A percentile compares a stretch with the other conserved stretches of the same genome.
Evolutionary conservation across 2,888 invertebrate genomes (phyloP).

Genomic region (Lamellibrachia satsuma): DNA sequence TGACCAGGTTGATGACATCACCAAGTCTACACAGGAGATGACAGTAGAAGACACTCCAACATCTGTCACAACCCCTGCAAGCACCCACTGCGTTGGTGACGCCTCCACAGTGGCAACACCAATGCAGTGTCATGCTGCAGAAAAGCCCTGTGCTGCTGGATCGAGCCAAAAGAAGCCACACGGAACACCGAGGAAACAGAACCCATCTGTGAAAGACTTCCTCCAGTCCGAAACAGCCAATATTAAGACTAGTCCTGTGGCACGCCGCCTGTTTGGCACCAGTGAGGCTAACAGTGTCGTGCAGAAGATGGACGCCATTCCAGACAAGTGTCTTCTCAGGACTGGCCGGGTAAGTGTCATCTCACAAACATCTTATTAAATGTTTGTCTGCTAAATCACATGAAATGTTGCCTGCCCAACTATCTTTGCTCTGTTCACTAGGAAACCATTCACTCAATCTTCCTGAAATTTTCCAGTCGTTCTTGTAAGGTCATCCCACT

Average conservation of each 20-base stretch:
- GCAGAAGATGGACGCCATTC: conserved; percentile 31
- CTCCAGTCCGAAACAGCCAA: neutral
- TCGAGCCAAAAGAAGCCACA: conserved; percentile 3
- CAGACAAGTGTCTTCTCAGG: conserved; percentile 61
- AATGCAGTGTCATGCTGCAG: neutral
- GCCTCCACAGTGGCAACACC: neutral
- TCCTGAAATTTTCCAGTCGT: too few species aligned
- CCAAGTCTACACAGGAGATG: neutral
- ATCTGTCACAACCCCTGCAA: neutral
- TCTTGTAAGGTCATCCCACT: too few species aligned
- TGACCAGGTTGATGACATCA: neutral
- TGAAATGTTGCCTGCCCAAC: too few species aligned
- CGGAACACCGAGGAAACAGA: conserved; percentile 10
- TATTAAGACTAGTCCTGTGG: neutral
- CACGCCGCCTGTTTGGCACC: neutral
- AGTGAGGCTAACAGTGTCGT: neutral
- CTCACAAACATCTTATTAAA: neutral
- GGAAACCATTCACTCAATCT: too few species aligned
- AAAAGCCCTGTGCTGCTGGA: neutral
- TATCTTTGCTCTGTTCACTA: too few species aligned
- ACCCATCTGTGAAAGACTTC: conserved; percentile 20
- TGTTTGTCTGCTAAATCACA: neutral
- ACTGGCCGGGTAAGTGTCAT: conserved; percentile 63
- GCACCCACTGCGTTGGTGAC: neutral
- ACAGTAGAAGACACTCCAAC: neutral